These are phyloP conservation scores for Mimachlamys varia DNA, from an alignment of 2,888 invertebrate species.

Conservation along the genomic window DNA sequence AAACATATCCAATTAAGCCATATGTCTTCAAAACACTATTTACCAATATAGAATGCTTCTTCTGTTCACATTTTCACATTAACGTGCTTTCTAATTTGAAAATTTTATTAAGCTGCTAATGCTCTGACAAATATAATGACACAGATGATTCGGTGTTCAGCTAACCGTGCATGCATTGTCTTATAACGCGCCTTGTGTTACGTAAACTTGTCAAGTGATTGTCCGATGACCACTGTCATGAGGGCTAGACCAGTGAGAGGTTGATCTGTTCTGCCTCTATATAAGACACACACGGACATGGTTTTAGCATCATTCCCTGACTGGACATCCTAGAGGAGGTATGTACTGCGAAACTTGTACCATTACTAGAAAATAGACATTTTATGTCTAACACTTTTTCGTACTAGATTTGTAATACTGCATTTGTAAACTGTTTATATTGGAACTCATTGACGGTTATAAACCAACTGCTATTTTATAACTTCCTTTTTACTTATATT, in stretches of 20 bases:
- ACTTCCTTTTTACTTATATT: too few species aligned
- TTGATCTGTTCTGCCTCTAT: neutral
- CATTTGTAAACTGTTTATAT: too few species aligned
- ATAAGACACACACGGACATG: neutral
- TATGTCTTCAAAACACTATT: too few species aligned
- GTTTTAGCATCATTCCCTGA: neutral
- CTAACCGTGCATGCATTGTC: neutral
- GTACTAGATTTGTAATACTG: too few species aligned
- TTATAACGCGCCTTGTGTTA: neutral
- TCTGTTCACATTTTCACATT: too few species aligned
- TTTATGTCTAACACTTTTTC: too few species aligned
- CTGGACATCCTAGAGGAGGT: conserved; percentile 4
- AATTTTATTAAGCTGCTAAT: neutral
- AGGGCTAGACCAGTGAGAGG: neutral
- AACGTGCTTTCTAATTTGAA: too few species aligned
- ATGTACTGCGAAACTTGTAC: neutral
- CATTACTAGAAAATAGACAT: too few species aligned
- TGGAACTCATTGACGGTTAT: too few species aligned
- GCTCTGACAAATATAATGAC: neutral
- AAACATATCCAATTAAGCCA: too few species aligned
- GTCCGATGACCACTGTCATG: neutral
- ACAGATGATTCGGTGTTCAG: neutral
- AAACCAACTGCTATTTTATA: too few species aligned
- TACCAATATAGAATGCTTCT: too few species aligned
- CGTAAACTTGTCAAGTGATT: neutral